Evolutionary conservation across 2,888 invertebrate species (phyloP), one percentile per base, ranked within the genome.

Genomic region (Troglohyphantes excavatus): DNA sequence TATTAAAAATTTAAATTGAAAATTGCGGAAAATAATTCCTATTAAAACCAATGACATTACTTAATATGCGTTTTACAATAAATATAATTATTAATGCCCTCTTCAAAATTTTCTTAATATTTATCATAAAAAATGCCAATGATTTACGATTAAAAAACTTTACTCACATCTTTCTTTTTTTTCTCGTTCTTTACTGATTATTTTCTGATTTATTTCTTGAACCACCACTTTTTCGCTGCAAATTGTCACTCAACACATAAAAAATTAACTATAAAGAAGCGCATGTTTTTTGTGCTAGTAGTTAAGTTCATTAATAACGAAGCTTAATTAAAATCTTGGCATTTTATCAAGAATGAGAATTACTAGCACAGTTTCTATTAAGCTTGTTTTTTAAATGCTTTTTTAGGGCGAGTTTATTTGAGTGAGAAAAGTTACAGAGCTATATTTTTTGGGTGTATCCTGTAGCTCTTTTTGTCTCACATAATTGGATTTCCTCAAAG

Each of bases 401-500:
- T 33, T 33, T 68, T 29, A 29, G 33, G 7, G n/a, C n/a, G 7
- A 0, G 3, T 33, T 9, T 33, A 6, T 33, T 9, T 6, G 9
- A 6, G 9, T 33, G 33, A 9, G 7, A 19, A 33, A 68, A 68
- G 33, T 33, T n/a, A 19, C 0, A 2, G 0, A 19, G 0, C 39
- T 17, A n/a, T 68, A 23, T 68, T 68, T 68, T 43, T 23, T 23
- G 7, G 2, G 27, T 9, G 26, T 26, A 23, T 9, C 26, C 26
- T 5, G 3, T 19, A 65, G 13, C 23, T 65, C 26, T 43, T 72
- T 39, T 21, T 72, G 43, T 46, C 43, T 21, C 26, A 3, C 5
- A 23, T 72, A 72, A 72, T 72, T 72, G 46, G 43, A 46, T 72
- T 72, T 72, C 72, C n/a, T 72, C 23, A 72, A 43, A 26, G 11